Percentiles rank a stretch among this genome's conserved stretches.
Evolutionary conservation across 2,113 vertebrate species (phyloP).

Genomic region (Albula goreensis): DNA sequence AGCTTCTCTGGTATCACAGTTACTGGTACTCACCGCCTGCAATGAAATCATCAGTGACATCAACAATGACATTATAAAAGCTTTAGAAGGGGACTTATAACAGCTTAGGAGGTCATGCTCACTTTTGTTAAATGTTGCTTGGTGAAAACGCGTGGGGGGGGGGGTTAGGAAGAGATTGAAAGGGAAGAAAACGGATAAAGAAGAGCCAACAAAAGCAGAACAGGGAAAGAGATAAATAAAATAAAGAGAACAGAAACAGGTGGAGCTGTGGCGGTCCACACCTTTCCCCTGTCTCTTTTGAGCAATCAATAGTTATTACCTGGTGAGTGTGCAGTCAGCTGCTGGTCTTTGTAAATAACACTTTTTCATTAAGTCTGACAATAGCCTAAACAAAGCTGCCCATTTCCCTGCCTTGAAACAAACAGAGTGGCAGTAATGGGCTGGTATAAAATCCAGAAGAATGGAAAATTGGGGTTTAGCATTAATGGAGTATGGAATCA

Average conservation of each 20-base stretch:
- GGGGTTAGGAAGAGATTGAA: too few relatives aligned
- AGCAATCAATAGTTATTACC: constrained; percentile 75
- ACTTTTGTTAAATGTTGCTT: not conserved
- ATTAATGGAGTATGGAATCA: constrained; percentile 24
- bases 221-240: not conserved
- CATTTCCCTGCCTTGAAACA: constrained; percentile 68
- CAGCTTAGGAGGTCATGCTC: not conserved
- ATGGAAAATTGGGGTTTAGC: constrained; percentile 58
- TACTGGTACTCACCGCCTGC: too few relatives aligned
- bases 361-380: constrained; percentile 76
- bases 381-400: constrained; percentile 70
- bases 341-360: constrained; percentile 61
- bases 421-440: constrained; percentile 67
- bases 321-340: constrained; percentile 50
- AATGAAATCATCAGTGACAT: not conserved
- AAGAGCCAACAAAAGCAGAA: not conserved
- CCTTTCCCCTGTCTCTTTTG: constrained; percentile 52
- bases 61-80: not conserved
- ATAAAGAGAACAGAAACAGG: not conserved
- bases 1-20: not conserved
- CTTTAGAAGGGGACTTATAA: not conserved
- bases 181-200: too few relatives aligned
- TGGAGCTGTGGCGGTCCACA: not conserved
- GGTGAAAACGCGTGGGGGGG: too few relatives aligned
- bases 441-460: constrained; percentile 65